Base-by-base conservation (phyloP, 2,888 invertebrate species). In the Fissipunctia ypsillon region DNA sequence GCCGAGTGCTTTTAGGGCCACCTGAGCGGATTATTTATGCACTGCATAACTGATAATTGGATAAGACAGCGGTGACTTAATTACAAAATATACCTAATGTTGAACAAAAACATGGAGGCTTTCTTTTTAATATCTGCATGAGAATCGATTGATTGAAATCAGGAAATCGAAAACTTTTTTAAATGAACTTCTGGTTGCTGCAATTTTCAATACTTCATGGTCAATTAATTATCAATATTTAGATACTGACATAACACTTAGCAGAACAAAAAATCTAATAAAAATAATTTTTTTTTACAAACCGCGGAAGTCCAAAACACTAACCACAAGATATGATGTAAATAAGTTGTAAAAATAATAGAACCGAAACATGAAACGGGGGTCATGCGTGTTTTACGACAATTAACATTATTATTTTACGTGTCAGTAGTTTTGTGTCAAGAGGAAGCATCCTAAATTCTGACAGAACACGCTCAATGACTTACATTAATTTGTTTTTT, bases 341-440 rank as follows among this genome's bases (percentile, higher is more conserved):
- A 77, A 48, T 78, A 78, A 41, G 4, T 63, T 43, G 61, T 60
- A 45, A 60, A 50, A 56, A 22, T 12, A 9, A 31, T 59, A 25
- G 6, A 61, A 73, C 31, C 38, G 66, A 69, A 77, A 65, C 57
- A n/a, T 41, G 50, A 73, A 66, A 71, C 48, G 45, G 41, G 35
- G 54, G 60, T n/a, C 59, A 57, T 69, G 83, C 85, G 70, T 84
- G 83, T 50, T 73, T 35, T 25, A 54, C 31, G 66, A 45, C 77
- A 80, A 73, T 84, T 71, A 81, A 57, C 68, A n/a, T 56, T 5
- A 66, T 63, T 63, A 64, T 71, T 74, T 64, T 52, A 74, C 60
- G 69, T 71, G 74, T 82, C 68, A 73, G 69, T 70, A 64, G 61
- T 43, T 84, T 60, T 75, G 57, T 82, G 83, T 80, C 74, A 70